These are phyloP conservation scores for Cylindroiulus punctatus DNA, from an alignment of 2,888 invertebrate genomes.

Conservation along the genomic window DNA sequence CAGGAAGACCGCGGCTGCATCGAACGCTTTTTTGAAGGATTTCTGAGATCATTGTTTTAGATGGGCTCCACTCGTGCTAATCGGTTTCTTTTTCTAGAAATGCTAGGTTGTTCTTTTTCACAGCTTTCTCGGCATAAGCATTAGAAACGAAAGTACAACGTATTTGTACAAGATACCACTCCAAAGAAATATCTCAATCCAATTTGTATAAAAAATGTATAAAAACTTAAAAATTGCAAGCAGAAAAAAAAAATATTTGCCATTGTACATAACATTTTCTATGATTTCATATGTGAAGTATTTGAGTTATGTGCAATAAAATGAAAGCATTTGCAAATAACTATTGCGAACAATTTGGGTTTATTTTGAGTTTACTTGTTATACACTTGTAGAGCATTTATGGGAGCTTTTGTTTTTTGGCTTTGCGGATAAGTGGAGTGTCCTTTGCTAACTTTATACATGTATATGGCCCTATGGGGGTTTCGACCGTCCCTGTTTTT, in stretches of 20 bases:
- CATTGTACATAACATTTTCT: background rate
- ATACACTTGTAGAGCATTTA: no score
- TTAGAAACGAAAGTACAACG: background rate
- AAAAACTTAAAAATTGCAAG: background rate
- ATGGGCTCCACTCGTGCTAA: no score
- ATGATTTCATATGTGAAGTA: background rate
- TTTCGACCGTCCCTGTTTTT: no score
- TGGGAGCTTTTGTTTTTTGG: no score
- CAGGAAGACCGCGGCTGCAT: background rate
- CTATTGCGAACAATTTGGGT: no score
- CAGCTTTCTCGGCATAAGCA: background rate
- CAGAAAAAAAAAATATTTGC: background rate
- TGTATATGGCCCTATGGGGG: no score
- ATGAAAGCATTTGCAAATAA: background rate
- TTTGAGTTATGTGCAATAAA: conserved; percentile 2
- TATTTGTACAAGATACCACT: background rate
- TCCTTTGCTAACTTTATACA: no score
- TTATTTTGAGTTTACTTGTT: no score
- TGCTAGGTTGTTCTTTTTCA: background rate
- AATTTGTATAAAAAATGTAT: background rate
- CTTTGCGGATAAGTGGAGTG: no score
- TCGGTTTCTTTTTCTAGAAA: background rate
- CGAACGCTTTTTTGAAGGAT: background rate
- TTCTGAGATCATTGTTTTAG: no score
- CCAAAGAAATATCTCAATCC: background rate